Conservation (phyloP, 2,888 invertebrate species). For the Apeira syringaria region DNA sequence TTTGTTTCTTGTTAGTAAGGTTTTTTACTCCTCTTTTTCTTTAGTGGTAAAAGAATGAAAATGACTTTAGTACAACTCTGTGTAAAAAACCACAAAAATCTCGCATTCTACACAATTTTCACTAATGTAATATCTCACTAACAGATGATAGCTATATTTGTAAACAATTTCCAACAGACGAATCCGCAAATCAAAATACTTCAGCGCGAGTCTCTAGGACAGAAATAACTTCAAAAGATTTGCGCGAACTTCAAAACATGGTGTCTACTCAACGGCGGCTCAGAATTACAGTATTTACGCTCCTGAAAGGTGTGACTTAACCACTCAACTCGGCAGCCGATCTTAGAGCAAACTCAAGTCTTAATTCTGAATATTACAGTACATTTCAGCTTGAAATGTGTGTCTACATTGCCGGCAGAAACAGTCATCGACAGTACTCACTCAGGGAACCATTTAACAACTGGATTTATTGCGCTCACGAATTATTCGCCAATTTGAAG, state of each 20-base stretch:
- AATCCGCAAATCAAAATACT: conserved; percentile 21
- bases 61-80: no score
- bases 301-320: conserved; percentile 8
- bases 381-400: conserved; percentile 15
- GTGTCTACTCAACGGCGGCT: conserved; percentile 16
- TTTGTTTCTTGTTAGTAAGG: no score
- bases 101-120: not conserved
- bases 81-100: no score
- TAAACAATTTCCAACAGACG: conserved; percentile 18
- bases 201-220: conserved; percentile 8
- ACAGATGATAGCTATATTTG: conserved; percentile 17
- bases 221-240: conserved; percentile 23
- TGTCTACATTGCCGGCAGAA: conserved; percentile 13
- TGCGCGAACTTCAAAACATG: conserved; percentile 17
- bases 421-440: conserved; percentile 33
- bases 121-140: conserved; percentile 12
- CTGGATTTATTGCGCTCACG: conserved; percentile 37
- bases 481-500: conserved; percentile 41
- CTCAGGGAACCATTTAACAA: conserved; percentile 25
- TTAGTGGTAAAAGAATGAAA: no score
- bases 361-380: conserved; percentile 17
- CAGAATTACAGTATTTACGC: conserved; percentile 16
- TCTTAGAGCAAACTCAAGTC: conserved; percentile 16
- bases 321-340: conserved; percentile 11
- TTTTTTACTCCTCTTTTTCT: no score